Conservation (phyloP, 2,797 vertebrate genomes). For the Tiaroga cobitis region DNA sequence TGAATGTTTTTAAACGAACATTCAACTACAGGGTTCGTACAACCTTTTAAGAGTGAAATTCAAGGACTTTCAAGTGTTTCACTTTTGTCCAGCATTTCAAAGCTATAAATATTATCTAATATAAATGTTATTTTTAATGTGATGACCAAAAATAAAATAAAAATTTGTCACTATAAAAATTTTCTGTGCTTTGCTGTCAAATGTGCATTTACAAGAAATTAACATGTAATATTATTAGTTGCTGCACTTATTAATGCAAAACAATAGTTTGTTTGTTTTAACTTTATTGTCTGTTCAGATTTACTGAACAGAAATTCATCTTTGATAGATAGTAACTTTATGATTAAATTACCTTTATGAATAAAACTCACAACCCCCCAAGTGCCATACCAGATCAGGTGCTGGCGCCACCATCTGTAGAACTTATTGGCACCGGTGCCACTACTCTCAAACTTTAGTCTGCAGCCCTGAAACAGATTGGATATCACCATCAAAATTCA, state of each 20-base stretch:
- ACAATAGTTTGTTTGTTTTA: too few relatives aligned
- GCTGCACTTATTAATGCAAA: background rate
- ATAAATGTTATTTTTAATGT: background rate
- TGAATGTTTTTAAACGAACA: background rate
- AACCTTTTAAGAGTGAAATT: background rate
- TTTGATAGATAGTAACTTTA: too few relatives aligned
- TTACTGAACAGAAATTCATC: too few relatives aligned
- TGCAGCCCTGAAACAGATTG: background rate
- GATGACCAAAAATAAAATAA: background rate
- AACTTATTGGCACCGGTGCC: too few relatives aligned
- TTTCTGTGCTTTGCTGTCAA: background rate
- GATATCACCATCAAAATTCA: conserved; percentile 1
- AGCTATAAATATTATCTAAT: background rate
- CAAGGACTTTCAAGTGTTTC: background rate
- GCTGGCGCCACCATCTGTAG: too few relatives aligned
- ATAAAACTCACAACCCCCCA: too few relatives aligned
- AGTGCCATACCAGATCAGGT: too few relatives aligned
- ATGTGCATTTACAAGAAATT: background rate
- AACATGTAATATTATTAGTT: background rate
- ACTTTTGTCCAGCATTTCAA: background rate
- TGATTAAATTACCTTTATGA: background rate
- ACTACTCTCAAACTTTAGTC: too few relatives aligned
- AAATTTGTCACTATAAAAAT: too few relatives aligned
- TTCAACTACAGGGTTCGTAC: background rate
- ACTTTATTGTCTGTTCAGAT: too few relatives aligned